Evolutionary conservation across 2,113 vertebrate genomes (phyloP), one percentile per base, ranked within the genome.

Genomic region (Eptesicus fuscus): DNA sequence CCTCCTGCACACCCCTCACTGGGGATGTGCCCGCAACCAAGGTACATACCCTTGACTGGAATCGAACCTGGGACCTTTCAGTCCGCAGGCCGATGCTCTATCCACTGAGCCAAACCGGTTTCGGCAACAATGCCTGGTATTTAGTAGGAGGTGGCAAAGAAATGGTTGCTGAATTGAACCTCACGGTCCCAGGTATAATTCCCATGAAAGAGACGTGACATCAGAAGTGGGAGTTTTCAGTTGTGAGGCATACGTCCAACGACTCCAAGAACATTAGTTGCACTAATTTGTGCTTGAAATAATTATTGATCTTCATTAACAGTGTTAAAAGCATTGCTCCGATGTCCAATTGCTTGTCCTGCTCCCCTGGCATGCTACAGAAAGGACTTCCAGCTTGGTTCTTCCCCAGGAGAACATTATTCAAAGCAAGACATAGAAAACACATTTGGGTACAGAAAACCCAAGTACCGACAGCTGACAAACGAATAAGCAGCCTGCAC

Each of bases 371-470:
- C 76, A 71, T 90, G 82, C 73, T 76, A 35, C 14, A 4, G 0
- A 40, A 93, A 91, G 49, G 83, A 47, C 49, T 47, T 63, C 32
- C 22, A 90, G 74, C 20, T 56, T 74, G 25, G 22, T 76, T 90
- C 59, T 53, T 89, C 87, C 77, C 42, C 92, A 74, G 44, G 74
- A 93, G 79, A 76, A 79, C 7, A 53, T 53, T 77, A 71, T 86
- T 92, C 87, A 85, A 94, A 82, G 88, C 37, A 92, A 96, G 94
- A 90, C 80, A 93, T 40, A 94, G 92, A 73, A 83, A 94, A 83
- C 70, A 83, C 79, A 79, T 28, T 47, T 25, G 65, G 88, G 59
- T 71, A 40, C 49, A 89, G 92, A 76, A 95, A 91, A 73, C 78
- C 4, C 28, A 94, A 83, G 56, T 51, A 92, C 17, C 89, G 63